Conservation (phyloP, 1,140 invertebrate genomes). For the Contarinia nasturtii region DNA sequence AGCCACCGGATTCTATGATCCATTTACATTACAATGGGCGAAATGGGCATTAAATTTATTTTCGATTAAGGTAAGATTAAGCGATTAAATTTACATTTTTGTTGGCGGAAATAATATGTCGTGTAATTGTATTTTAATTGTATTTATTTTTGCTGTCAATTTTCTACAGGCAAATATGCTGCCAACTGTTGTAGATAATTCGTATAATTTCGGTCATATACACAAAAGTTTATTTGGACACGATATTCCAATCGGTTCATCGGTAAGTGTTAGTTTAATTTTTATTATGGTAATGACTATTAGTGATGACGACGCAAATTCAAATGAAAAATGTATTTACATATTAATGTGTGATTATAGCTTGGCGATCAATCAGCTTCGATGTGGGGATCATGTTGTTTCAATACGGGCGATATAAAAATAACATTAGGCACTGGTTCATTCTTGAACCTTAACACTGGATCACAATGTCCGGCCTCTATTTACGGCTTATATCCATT, state of each 20-base stretch:
- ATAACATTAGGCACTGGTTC: conserved; percentile 83
- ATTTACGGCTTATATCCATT: conserved; percentile 70
- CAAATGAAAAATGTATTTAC: background rate
- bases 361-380: conserved; percentile 71
- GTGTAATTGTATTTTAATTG: background rate
- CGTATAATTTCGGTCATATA: conserved; percentile 50
- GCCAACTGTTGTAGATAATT: conserved; percentile 61
- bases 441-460: conserved; percentile 82
- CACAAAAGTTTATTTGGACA: conserved; percentile 47
- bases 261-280: conserved; percentile 1
- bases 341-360: conserved; percentile 12
- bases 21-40: conserved; percentile 70
- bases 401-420: conserved; percentile 64
- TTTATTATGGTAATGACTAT: background rate
- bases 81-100: background rate
- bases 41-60: conserved; percentile 46
- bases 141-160: background rate
- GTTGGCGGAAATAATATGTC: background rate
- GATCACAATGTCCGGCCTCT: conserved; percentile 52
- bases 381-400: conserved; percentile 81
- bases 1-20: conserved; percentile 83
- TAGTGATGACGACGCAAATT: background rate
- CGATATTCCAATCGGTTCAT: conserved; percentile 36
- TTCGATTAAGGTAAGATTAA: conserved; percentile 29
- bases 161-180: conserved; percentile 41